phyloP scores from a whole-genome alignment of 2,888 invertebrate genomes.

The Nomada hirtipes region DNA sequence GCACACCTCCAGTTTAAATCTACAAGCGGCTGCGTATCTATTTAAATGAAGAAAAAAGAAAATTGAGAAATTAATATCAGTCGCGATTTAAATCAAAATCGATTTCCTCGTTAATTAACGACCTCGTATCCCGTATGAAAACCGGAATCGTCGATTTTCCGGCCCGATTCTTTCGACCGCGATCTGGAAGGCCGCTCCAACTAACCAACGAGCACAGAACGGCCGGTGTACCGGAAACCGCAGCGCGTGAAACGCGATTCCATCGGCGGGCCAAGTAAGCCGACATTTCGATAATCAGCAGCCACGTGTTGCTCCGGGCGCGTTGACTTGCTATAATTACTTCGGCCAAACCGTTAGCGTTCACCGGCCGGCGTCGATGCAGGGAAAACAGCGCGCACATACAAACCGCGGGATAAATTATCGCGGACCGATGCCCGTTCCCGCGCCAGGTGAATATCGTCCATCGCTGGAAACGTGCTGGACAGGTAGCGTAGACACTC shows the following conservation, averaged over 20 bases:
- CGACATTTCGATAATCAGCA: slow-evolving; percentile 70
- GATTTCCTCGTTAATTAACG: background rate
- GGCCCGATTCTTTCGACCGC: slow-evolving; percentile 10
- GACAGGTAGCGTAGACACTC: background rate
- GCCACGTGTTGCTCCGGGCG: slow-evolving; percentile 69
- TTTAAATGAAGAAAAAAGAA: no score
- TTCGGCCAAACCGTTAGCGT: slow-evolving; percentile 44
- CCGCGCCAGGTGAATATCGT: slow-evolving; percentile 29
- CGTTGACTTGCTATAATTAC: slow-evolving; percentile 65
- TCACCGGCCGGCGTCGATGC: slow-evolving; percentile 23
- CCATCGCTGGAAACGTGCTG: slow-evolving; percentile 10
- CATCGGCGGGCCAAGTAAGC: slow-evolving; percentile 52
- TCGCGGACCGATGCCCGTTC: slow-evolving; percentile 49
- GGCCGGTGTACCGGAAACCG: slow-evolving; percentile 42
- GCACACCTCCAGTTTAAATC: no score
- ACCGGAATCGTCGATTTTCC: slow-evolving; percentile 13
- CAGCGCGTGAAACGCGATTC: slow-evolving; percentile 52
- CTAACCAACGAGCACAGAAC: background rate
- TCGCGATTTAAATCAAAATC: background rate
- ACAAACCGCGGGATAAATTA: slow-evolving; percentile 49
- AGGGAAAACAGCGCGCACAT: slow-evolving; percentile 7
- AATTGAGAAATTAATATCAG: no score
- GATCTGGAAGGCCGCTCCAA: background rate
- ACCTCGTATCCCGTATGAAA: background rate
- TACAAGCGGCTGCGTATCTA: no score